Base-by-base conservation (phyloP, 2,113 vertebrate species). In the Prionailurus viverrinus region DNA sequence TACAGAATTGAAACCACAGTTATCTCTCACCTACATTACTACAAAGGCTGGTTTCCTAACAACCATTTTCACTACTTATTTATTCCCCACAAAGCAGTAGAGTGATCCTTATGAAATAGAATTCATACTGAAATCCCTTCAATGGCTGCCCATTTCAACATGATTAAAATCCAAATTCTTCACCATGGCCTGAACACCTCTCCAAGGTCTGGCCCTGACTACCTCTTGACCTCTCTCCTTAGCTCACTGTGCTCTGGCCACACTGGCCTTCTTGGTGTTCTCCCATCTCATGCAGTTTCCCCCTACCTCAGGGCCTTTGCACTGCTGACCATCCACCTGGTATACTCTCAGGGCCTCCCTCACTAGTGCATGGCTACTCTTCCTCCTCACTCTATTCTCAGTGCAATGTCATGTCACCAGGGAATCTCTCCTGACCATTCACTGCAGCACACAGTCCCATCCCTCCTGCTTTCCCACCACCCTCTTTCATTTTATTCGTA, bases 401-500 rank as follows among this genome's bases (percentile, higher is more conserved):
- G 18, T 73, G 83, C 78, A 91, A 5, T 5, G 13, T 19, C 41
- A 65, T 21, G 21, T 68, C 66, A 65, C 66, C 51, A 86, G 73
- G 41, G 29, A 94, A 51, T 76, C 45, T 93, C 76, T 92, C 58
- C 48, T 71, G 66, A 51, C 33, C 41, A 79, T 19, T 41, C n/a
- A 48, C 69, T 18, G 61, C 16, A 36, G 63, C 14, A 76, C 25
- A 11, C 13, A 18, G 71, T 18, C 33, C 61, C 21, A 45, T 55
- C 41, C 53, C 2, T 63, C 78, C 41, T 73, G 84, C 48, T 91
- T 94, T 91, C 66, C 53, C 21, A 88, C 4, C n/a, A 39, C 36
- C 4, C 14, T 45, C 45, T 87, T 90, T 88, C 53, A 84, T 68
- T 97, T 91, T 79, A 84, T 39, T 95, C 39, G 33, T 5, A 88